These are phyloP conservation scores for Telmatherina bonti DNA, from an alignment of 2,797 vertebrate genomes.

Conservation along the genomic window DNA sequence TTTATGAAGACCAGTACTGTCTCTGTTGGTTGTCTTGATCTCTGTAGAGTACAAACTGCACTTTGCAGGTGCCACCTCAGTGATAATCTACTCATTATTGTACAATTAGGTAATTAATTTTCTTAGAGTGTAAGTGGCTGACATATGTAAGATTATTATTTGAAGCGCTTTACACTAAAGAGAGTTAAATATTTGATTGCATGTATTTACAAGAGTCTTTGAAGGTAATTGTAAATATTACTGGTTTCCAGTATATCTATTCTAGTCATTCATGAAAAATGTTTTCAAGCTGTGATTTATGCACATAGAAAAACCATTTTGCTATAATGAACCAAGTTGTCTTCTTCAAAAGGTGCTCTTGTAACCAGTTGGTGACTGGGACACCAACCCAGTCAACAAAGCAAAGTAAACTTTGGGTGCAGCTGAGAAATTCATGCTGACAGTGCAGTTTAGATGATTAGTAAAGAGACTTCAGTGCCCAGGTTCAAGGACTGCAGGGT, in stretches of 20 bases:
- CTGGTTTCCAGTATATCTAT: not conserved
- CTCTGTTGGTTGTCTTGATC: no score
- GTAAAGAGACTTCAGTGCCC: no score
- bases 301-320: not conserved
- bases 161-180: not conserved
- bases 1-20: no score
- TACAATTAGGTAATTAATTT: not conserved
- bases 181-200: not conserved
- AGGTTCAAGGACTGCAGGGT: not conserved
- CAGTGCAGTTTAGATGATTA: no score
- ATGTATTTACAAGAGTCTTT: not conserved
- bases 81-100: not conserved
- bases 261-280: not conserved
- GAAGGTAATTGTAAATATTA: not conserved
- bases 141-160: not conserved
- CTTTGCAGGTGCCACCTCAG: not conserved
- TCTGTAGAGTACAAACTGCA: not conserved
- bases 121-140: not conserved
- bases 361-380: not conserved
- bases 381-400: no score
- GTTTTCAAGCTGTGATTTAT: not conserved
- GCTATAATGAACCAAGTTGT: not conserved
- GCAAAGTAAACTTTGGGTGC: no score
- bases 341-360: not conserved
- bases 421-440: no score